Conservation (phyloP, 1,140 invertebrate genomes). For the Sarcophaga peregrina region DNA sequence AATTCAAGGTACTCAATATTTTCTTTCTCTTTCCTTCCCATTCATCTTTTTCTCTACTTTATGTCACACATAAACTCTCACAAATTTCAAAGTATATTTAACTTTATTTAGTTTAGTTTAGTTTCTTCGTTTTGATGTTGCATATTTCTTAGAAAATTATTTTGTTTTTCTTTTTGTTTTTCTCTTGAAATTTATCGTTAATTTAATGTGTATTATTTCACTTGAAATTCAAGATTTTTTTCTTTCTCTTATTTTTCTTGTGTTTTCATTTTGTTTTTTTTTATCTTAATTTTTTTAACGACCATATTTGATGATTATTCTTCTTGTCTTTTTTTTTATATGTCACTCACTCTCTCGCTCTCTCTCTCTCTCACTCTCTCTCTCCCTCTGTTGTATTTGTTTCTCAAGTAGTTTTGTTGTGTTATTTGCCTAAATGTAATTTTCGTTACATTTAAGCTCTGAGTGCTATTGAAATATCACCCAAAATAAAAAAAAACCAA, state of each 20-base stretch:
- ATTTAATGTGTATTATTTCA: not conserved
- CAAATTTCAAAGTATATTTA: too few relatives aligned
- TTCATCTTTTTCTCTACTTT: not conserved
- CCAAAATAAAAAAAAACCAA: not conserved
- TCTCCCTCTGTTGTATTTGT: not conserved
- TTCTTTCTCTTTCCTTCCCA: not conserved
- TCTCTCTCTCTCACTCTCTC: not conserved
- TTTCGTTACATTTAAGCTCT: not conserved
- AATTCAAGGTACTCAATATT: slow-evolving; percentile 45
- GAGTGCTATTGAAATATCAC: slow-evolving; percentile 6
- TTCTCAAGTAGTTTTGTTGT: not conserved
- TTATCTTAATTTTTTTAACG: slow-evolving; percentile 14
- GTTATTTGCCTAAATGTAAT: not conserved
- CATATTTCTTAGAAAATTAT: too few relatives aligned
- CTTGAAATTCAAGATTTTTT: not conserved
- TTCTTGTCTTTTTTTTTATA: not conserved
- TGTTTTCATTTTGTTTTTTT: not conserved
- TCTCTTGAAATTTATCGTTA: too few relatives aligned
- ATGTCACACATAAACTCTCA: not conserved
- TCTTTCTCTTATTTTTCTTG: not conserved
- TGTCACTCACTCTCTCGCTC: too few relatives aligned
- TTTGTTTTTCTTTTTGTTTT: too few relatives aligned
- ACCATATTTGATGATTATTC: not conserved
- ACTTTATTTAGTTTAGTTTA: too few relatives aligned
- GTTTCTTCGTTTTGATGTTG: too few relatives aligned